phyloP scores from a whole-genome alignment of 2,888 invertebrate species.

The Lacanobia wlatinum region DNA sequence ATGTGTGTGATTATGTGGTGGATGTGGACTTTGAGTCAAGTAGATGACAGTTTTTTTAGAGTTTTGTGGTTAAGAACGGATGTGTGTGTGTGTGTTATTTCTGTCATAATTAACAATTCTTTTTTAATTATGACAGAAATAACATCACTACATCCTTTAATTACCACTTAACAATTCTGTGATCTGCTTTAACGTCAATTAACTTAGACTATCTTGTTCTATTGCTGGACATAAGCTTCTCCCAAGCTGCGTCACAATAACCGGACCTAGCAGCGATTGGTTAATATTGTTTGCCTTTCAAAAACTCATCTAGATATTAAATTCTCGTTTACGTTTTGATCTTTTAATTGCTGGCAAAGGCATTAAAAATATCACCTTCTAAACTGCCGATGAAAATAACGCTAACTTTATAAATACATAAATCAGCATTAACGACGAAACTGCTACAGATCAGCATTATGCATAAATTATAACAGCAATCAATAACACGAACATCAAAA shows the following conservation, averaged over 20 bases:
- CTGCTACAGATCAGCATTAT: slow-evolving; percentile 38
- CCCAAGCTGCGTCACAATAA: background rate
- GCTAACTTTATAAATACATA: slow-evolving; percentile 2
- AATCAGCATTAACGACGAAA: slow-evolving; percentile 39
- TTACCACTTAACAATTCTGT: background rate
- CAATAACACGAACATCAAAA: slow-evolving; percentile 62
- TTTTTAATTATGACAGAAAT: too few relatives aligned
- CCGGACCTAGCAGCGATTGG: too few relatives aligned
- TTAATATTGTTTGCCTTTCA: background rate
- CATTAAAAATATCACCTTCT: too few relatives aligned
- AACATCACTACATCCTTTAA: too few relatives aligned
- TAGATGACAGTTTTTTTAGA: slow-evolving; percentile 8
- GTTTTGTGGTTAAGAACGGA: background rate
- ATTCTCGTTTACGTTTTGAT: background rate
- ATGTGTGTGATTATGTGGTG: slow-evolving; percentile 2
- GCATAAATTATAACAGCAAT: slow-evolving; percentile 56
- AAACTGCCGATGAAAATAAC: slow-evolving; percentile 17
- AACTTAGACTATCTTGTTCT: too few relatives aligned
- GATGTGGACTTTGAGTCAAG: slow-evolving; percentile 18
- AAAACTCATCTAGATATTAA: background rate
- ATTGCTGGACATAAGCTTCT: too few relatives aligned
- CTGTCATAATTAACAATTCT: background rate
- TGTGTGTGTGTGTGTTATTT: slow-evolving; percentile 2
- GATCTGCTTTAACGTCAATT: background rate
- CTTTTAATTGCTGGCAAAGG: background rate